Percentiles rank a stretch among this genome's conserved stretches.
phyloP scores from a whole-genome alignment of 2,888 invertebrate species.

The Anorthoa munda region DNA sequence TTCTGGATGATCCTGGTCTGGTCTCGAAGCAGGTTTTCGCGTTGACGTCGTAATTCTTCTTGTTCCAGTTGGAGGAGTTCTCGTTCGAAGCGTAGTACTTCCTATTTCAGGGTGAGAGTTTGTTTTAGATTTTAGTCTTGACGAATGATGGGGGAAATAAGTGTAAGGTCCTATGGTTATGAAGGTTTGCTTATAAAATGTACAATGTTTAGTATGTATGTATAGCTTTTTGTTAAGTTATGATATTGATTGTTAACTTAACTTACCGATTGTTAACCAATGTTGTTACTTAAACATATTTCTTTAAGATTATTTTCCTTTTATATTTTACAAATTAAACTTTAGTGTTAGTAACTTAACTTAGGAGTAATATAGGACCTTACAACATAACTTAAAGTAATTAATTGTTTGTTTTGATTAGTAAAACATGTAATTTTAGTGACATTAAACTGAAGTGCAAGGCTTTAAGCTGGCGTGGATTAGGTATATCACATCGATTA shows the following conservation, averaged over 20 bases:
- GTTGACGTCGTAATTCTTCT: slow-evolving; percentile 94
- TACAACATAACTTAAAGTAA: slow-evolving; percentile 20
- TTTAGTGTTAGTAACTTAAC: slow-evolving; percentile 27
- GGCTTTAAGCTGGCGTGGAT: slow-evolving; percentile 74
- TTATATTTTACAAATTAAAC: slow-evolving; percentile 12
- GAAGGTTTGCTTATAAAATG: background rate
- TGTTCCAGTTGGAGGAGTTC: slow-evolving; percentile 95
- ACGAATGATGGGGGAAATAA: too few species aligned
- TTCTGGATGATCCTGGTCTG: slow-evolving; percentile 91
- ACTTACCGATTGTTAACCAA: slow-evolving; percentile 22
- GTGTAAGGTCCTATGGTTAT: slow-evolving; percentile 52
- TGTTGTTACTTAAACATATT: background rate
- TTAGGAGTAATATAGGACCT: slow-evolving; percentile 52
- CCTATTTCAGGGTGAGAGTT: slow-evolving; percentile 81
- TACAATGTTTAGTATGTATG: slow-evolving; percentile 40
- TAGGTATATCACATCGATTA: slow-evolving; percentile 23
- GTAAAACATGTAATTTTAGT: slow-evolving; percentile 58
- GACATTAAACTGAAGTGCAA: slow-evolving; percentile 65
- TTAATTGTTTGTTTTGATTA: slow-evolving; percentile 13
- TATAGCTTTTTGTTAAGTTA: slow-evolving; percentile 7
- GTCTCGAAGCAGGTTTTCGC: slow-evolving; percentile 93
- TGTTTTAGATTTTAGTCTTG: slow-evolving; percentile 29
- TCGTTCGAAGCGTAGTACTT: slow-evolving; percentile 94
- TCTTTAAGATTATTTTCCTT: background rate
- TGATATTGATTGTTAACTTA: slow-evolving; percentile 33